phyloP scores from a whole-genome alignment of 2,888 invertebrate species.

The Euproctis similis region DNA sequence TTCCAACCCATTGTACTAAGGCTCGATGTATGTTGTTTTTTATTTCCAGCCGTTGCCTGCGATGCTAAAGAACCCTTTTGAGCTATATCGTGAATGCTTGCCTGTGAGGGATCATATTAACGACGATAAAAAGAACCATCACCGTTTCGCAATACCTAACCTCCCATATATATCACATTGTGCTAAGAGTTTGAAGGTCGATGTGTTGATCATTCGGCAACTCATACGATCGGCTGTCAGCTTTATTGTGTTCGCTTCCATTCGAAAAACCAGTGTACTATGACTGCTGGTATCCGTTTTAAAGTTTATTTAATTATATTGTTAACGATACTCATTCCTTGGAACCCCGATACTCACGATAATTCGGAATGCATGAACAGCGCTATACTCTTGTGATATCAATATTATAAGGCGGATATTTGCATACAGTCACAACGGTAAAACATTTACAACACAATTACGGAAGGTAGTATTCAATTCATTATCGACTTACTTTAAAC shows the following conservation, averaged over 20 bases:
- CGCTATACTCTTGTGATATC: slow-evolving; percentile 58
- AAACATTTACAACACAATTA: slow-evolving; percentile 63
- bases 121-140: slow-evolving; percentile 70
- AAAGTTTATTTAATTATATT: slow-evolving; percentile 16
- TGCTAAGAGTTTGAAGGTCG: slow-evolving; percentile 61
- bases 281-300: slow-evolving; percentile 54
- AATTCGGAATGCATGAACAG: slow-evolving; percentile 62
- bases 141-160: slow-evolving; percentile 68
- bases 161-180: slow-evolving; percentile 66
- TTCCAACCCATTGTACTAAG: slow-evolving; percentile 62
- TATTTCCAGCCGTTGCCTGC: slow-evolving; percentile 77
- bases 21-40: slow-evolving; percentile 76
- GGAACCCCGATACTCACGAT: slow-evolving; percentile 51
- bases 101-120: slow-evolving; percentile 76
- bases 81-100: slow-evolving; percentile 76
- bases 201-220: slow-evolving; percentile 24
- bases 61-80: slow-evolving; percentile 75
- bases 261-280: slow-evolving; percentile 59
- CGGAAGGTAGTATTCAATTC: slow-evolving; percentile 69
- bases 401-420: slow-evolving; percentile 42
- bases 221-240: slow-evolving; percentile 38
- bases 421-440: slow-evolving; percentile 67
- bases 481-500: slow-evolving; percentile 54
- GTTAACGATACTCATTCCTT: slow-evolving; percentile 67
- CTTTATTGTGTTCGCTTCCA: slow-evolving; percentile 66